These are phyloP conservation scores for Apistogramma diplotaenia DNA, from an alignment of 2,113 vertebrate species.

Conservation along the genomic window DNA sequence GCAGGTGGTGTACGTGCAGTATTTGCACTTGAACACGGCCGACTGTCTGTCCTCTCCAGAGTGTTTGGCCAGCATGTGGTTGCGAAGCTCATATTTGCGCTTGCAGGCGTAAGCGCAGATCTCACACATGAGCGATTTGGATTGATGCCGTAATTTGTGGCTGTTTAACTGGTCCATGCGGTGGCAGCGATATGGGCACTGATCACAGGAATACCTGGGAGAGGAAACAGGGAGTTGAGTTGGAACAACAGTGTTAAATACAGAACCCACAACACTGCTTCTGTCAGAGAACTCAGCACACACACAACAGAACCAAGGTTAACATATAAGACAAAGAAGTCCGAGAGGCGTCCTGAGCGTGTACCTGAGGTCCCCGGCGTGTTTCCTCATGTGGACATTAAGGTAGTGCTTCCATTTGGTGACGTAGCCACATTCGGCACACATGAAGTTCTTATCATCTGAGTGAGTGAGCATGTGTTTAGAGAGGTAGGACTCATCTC, in stretches of 20 bases:
- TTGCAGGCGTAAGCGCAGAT: constrained; percentile 95
- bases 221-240: neutral
- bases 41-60: constrained; percentile 63
- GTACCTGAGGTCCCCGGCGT: constrained; percentile 94
- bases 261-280: neutral
- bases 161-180: constrained; percentile 95
- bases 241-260: neutral
- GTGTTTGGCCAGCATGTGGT: constrained; percentile 91
- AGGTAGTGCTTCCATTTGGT: constrained; percentile 99
- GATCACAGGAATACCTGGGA: constrained; percentile 89
- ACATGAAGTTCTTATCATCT: constrained; percentile 93
- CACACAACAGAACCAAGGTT: neutral
- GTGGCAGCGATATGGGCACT: constrained; percentile 93
- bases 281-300: neutral
- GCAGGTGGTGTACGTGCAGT: constrained; percentile 89
- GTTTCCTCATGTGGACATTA: constrained; percentile 96
- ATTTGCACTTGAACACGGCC: constrained; percentile 85
- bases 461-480: constrained; percentile 98
- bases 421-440: constrained; percentile 94
- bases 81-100: constrained; percentile 91
- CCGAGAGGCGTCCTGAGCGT: neutral
- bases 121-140: constrained; percentile 93
- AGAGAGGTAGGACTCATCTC: constrained; percentile 94
- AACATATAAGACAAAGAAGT: neutral
- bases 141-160: constrained; percentile 95